phyloP scores from a whole-genome alignment of 2,113 vertebrate species.

The Bucco capensis region DNA sequence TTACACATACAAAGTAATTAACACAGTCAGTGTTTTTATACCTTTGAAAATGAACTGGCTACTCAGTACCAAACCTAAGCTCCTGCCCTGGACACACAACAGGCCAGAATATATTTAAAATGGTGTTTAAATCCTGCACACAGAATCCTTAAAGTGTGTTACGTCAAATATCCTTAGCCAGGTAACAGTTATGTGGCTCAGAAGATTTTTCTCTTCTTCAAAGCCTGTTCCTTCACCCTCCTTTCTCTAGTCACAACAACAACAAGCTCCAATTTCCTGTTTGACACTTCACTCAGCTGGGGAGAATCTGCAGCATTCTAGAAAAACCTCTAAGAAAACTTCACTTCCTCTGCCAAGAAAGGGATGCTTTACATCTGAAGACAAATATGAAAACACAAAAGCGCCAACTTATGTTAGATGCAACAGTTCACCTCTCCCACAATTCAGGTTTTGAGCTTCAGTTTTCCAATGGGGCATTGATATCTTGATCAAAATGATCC shows the following conservation, averaged over 20 bases:
- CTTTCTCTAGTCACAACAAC: neutral
- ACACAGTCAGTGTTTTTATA: neutral
- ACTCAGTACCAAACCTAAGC: neutral
- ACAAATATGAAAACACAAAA: neutral
- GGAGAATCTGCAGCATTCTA: neutral
- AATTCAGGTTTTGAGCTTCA: neutral
- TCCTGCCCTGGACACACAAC: neutral
- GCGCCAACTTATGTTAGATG: neutral
- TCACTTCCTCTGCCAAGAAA: neutral
- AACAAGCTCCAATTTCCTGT: neutral
- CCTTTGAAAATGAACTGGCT: neutral
- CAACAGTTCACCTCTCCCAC: neutral
- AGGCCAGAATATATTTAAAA: neutral
- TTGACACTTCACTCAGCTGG: neutral
- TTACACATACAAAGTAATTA: neutral
- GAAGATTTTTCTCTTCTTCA: neutral
- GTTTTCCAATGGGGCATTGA: neutral
- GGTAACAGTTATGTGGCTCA: neutral
- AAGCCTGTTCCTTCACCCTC: neutral
- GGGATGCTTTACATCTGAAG: neutral
- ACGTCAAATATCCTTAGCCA: neutral
- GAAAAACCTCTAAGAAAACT: neutral
- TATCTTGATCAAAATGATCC: neutral
- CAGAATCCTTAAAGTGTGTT: neutral
- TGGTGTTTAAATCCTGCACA: neutral